Conservation (phyloP, 2,797 vertebrate genomes). For the Parambassis ranga region DNA sequence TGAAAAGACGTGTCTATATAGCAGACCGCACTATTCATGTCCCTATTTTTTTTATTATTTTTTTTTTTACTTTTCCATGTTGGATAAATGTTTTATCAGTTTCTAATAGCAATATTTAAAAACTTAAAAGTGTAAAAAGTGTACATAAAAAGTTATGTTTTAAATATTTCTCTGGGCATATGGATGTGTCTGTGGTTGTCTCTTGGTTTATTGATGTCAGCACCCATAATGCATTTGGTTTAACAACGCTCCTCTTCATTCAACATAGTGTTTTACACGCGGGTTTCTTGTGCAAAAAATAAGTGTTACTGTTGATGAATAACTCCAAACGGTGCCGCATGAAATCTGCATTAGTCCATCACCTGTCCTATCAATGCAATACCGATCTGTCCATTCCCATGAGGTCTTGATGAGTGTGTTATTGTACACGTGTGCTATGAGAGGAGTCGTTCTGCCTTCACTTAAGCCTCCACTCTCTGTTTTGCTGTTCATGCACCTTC, state of each 20-base stretch:
- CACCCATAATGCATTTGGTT: conserved; percentile 66
- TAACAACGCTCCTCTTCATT: conserved; percentile 33
- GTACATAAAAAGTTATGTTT: conserved; percentile 81
- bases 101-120: conserved; percentile 85
- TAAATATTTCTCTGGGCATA: conserved; percentile 75
- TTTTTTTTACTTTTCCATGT: conserved; percentile 79
- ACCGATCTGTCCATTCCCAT: conserved; percentile 40
- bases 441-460: conserved; percentile 53
- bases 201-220: conserved; percentile 73
- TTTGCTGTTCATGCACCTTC: conserved; percentile 54
- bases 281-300: conserved; percentile 61
- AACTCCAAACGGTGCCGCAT: conserved; percentile 68
- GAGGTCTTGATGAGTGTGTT: conserved; percentile 48
- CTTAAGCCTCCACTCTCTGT: conserved; percentile 44
- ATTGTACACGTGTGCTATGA: conserved; percentile 50
- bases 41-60: conserved; percentile 58
- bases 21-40: conserved; percentile 47
- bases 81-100: conserved; percentile 77
- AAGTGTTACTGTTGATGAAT: conserved; percentile 59
- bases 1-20: conserved; percentile 41
- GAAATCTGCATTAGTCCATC: conserved; percentile 65
- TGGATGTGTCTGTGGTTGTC: conserved; percentile 77
- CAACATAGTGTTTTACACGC: conserved; percentile 64
- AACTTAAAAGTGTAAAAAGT: conserved; percentile 78
- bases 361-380: conserved; percentile 54